Evolutionary conservation across 2,888 invertebrate species (phyloP).

Genomic region (Hydroisotoma schaefferi): DNA sequence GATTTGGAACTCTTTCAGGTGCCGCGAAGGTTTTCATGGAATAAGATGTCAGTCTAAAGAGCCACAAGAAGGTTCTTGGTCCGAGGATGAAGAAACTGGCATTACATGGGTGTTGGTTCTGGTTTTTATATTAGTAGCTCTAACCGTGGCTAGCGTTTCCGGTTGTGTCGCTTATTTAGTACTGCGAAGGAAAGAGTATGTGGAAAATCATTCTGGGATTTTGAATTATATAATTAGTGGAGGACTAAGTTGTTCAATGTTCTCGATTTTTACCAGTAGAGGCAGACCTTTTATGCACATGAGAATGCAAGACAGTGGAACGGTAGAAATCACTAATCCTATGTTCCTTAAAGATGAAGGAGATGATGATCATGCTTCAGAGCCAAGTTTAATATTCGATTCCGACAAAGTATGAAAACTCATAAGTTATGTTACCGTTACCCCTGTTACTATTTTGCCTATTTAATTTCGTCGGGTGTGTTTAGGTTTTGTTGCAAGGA

Average conservation of each 20-base stretch:
- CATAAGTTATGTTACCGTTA: slow-evolving; percentile 5
- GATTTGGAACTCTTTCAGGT: slow-evolving; percentile 51
- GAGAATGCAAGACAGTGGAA: slow-evolving; percentile 69
- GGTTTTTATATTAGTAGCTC: slow-evolving; percentile 46
- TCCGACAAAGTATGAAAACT: slow-evolving; percentile 59
- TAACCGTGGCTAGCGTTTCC: slow-evolving; percentile 45
- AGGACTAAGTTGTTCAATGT: not conserved
- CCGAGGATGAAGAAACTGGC: slow-evolving; percentile 35
- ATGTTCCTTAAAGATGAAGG: slow-evolving; percentile 71
- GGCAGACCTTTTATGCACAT: slow-evolving; percentile 71
- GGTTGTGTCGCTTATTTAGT: slow-evolving; percentile 48
- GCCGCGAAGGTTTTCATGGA: slow-evolving; percentile 51
- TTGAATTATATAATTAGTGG: not conserved
- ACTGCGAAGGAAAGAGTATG: slow-evolving; percentile 48
- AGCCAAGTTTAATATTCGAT: slow-evolving; percentile 57
- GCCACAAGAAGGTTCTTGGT: slow-evolving; percentile 14
- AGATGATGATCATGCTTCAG: slow-evolving; percentile 54
- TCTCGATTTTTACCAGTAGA: slow-evolving; percentile 51
- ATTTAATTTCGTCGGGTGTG: slow-evolving; percentile 22
- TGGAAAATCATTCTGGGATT: not conserved
- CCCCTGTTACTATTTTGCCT: slow-evolving; percentile 7
- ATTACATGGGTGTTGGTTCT: slow-evolving; percentile 48
- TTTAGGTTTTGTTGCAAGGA: slow-evolving; percentile 54
- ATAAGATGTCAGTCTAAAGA: slow-evolving; percentile 34
- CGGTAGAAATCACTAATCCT: slow-evolving; percentile 77